These are phyloP conservation scores for Vollenhovia emeryi DNA, from an alignment of 1,140 invertebrate genomes.

Conservation along the genomic window DNA sequence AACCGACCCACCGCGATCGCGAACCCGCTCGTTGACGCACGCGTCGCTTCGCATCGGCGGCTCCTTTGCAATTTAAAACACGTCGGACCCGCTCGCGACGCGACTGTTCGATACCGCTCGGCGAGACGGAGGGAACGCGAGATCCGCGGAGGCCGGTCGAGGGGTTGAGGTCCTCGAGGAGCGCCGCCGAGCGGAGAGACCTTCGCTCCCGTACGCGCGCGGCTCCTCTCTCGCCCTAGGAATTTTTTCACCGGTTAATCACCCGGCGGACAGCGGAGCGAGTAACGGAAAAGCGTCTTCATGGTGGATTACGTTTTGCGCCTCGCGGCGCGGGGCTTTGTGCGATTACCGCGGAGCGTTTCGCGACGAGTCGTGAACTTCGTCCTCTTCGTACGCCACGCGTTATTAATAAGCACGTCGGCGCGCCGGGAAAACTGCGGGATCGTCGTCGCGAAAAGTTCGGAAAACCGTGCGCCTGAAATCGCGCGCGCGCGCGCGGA, in stretches of 20 bases:
- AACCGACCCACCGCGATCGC: too few species aligned
- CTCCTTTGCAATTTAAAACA: background rate
- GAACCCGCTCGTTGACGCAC: background rate
- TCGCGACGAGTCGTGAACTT: slow-evolving; percentile 34
- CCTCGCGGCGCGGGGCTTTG: slow-evolving; percentile 33
- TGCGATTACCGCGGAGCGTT: slow-evolving; percentile 31
- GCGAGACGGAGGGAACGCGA: background rate
- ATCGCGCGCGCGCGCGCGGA: too few species aligned
- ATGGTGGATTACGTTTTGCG: slow-evolving; percentile 52
- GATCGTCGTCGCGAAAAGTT: background rate
- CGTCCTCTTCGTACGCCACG: slow-evolving; percentile 17
- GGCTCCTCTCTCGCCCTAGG: slow-evolving; percentile 17
- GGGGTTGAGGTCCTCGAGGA: background rate
- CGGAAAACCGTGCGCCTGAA: background rate
- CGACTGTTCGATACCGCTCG: too few species aligned
- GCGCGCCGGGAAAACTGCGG: slow-evolving; percentile 5
- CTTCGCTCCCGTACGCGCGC: background rate
- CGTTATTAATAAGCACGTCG: slow-evolving; percentile 46
- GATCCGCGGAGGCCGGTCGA: background rate
- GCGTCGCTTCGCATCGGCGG: background rate
- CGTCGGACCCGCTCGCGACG: background rate
- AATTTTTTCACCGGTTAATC: slow-evolving; percentile 35
- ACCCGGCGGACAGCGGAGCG: slow-evolving; percentile 34
- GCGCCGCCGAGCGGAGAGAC: too few species aligned
- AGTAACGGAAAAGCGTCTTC: slow-evolving; percentile 40